phyloP scores from a whole-genome alignment of 2,888 invertebrate species.

The Athalia circularis region DNA sequence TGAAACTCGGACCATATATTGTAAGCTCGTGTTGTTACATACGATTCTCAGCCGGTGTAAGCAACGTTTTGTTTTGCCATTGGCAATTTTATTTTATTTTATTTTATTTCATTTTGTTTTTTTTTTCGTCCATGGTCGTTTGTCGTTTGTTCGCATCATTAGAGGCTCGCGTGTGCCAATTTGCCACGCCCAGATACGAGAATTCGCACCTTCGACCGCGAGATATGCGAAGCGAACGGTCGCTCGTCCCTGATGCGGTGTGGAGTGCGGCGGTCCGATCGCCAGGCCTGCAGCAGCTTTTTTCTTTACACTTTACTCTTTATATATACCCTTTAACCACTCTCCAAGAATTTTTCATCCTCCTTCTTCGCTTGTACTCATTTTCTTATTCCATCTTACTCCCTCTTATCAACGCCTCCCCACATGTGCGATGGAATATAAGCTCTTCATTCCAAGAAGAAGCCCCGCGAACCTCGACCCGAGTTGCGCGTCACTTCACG shows the following conservation, averaged over 20 bases:
- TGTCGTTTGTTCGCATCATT: conserved; percentile 69
- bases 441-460: conserved; percentile 11
- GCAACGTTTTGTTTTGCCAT: conserved; percentile 27
- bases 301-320: conserved; percentile 30
- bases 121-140: conserved; percentile 47
- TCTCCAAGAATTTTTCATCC: conserved; percentile 28
- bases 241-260: neutral
- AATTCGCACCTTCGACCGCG: conserved; percentile 66
- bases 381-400: conserved; percentile 4
- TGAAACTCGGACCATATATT: neutral
- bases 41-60: neutral
- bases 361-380: neutral
- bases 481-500: neutral
- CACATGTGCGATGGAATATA: neutral
- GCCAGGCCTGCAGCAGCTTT: neutral
- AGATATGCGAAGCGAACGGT: conserved; percentile 42
- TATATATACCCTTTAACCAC: conserved; percentile 21
- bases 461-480: neutral
- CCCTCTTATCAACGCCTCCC: conserved; percentile 22
- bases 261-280: conserved; percentile 25
- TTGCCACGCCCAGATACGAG: conserved; percentile 69
- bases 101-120: conserved; percentile 46
- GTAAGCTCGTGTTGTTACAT: neutral
- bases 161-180: conserved; percentile 70
- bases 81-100: conserved; percentile 6